These are phyloP conservation scores for Sialia sialis DNA, from an alignment of 2,113 vertebrate species.

Conservation along the genomic window DNA sequence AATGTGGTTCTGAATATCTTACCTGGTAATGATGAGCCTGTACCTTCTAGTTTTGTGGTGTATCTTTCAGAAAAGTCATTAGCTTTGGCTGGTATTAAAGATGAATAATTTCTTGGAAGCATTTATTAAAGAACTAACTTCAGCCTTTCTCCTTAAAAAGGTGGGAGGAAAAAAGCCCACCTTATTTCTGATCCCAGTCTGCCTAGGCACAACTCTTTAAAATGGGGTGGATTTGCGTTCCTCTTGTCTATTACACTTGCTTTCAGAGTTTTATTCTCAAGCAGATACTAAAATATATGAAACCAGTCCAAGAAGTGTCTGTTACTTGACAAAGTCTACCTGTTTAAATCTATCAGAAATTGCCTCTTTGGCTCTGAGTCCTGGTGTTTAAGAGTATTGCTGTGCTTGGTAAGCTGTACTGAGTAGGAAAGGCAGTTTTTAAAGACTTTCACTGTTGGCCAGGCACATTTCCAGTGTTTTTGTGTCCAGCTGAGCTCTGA, in stretches of 20 bases:
- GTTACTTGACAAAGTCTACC: not conserved
- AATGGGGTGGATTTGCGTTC: not conserved
- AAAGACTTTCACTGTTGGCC: not conserved
- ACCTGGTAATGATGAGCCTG: not conserved
- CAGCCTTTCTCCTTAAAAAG: not conserved
- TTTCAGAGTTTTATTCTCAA: not conserved
- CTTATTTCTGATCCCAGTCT: not conserved
- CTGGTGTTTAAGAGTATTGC: not conserved
- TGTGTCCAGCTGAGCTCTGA: not conserved
- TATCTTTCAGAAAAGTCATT: not conserved
- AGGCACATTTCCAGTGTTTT: not conserved
- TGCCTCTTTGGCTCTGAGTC: not conserved
- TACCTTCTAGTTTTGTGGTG: not conserved
- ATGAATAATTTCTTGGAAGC: not conserved
- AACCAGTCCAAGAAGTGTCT: not conserved
- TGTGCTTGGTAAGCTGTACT: not conserved
- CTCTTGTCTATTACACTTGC: not conserved
- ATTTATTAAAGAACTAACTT: not conserved
- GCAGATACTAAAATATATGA: not conserved
- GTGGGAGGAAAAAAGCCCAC: accelerated
- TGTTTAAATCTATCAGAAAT: not conserved
- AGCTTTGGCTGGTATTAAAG: not conserved
- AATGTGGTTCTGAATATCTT: not conserved
- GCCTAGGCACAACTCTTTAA: not conserved
- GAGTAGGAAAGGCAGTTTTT: not conserved